phyloP scores from a whole-genome alignment of 2,888 invertebrate genomes.

The Cremastinae sp. region DNA sequence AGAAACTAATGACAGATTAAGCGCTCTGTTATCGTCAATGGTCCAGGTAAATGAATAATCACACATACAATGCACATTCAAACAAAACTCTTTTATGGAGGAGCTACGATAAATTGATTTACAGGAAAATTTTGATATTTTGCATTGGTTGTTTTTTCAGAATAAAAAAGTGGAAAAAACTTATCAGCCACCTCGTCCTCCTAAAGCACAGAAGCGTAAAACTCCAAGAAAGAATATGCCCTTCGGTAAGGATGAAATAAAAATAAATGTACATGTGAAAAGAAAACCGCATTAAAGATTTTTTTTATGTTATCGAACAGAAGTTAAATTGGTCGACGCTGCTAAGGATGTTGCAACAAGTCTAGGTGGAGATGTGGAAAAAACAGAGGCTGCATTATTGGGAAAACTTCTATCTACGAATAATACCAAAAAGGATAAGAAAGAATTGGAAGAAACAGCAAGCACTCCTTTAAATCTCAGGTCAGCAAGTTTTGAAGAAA shows the following conservation, averaged over 20 bases:
- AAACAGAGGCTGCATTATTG: slow-evolving; percentile 88
- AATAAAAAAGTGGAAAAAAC: no score
- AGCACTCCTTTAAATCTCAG: slow-evolving; percentile 44
- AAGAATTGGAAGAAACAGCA: slow-evolving; percentile 13
- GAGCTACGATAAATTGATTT: no score
- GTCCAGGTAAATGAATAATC: slow-evolving; percentile 38
- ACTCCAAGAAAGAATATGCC: no score
- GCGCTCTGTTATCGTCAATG: slow-evolving; percentile 56
- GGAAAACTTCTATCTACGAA: slow-evolving; percentile 83
- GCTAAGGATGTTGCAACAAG: slow-evolving; percentile 87
- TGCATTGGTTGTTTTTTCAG: no score
- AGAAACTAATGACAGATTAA: slow-evolving; percentile 62
- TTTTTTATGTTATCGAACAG: no score
- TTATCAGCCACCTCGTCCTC: no score
- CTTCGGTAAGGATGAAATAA: no score
- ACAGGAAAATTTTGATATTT: no score
- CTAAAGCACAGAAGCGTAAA: no score
- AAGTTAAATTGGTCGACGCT: slow-evolving; percentile 82
- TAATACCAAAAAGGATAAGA: not conserved
- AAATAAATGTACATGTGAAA: not conserved
- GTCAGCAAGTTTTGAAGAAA: slow-evolving; percentile 30
- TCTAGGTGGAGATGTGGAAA: slow-evolving; percentile 85
- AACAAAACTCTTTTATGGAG: no score
- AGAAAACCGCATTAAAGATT: not conserved
- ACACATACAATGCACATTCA: not conserved